Conservation (phyloP, 2,888 invertebrate species). For the Cremastinae sp. region DNA sequence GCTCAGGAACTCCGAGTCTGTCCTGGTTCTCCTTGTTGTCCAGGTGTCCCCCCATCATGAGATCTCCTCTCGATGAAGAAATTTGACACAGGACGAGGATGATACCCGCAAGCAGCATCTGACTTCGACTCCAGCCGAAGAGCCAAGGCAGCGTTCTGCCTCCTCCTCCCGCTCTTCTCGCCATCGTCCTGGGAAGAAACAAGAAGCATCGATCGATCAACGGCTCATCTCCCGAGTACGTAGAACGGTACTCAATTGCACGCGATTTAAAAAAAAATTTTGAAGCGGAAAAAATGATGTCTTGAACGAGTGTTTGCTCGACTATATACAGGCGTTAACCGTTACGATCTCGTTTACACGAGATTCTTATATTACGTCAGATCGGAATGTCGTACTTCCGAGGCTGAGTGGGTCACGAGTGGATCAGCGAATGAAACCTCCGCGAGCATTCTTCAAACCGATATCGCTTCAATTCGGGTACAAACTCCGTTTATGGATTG, state of each 20-base stretch:
- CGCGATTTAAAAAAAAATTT: too few relatives aligned
- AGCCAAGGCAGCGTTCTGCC: too few relatives aligned
- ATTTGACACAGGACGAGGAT: conserved; percentile 20
- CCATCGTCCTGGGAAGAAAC: too few relatives aligned
- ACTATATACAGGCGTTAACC: conserved; percentile 53
- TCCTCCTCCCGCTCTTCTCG: too few relatives aligned
- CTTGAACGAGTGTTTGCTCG: conserved; percentile 34
- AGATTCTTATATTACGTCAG: conserved; percentile 60
- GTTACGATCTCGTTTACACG: conserved; percentile 58
- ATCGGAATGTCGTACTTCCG: conserved; percentile 61
- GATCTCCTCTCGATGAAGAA: conserved; percentile 57
- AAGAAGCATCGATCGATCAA: too few relatives aligned
- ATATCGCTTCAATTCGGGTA: too few relatives aligned
- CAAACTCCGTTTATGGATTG: background rate
- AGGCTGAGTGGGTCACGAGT: conserved; percentile 59
- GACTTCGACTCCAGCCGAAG: too few relatives aligned
- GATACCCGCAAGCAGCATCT: background rate
- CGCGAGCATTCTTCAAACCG: conserved; percentile 21
- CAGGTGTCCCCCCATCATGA: conserved; percentile 74
- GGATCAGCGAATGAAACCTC: conserved; percentile 32
- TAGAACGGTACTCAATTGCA: too few relatives aligned
- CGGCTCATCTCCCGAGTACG: too few relatives aligned
- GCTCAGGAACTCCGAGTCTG: conserved; percentile 4
- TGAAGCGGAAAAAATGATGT: too few relatives aligned
- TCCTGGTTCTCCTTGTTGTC: conserved; percentile 67